Conservation (phyloP, 2,113 vertebrate species). For the Phrynocephalus versicolor region DNA sequence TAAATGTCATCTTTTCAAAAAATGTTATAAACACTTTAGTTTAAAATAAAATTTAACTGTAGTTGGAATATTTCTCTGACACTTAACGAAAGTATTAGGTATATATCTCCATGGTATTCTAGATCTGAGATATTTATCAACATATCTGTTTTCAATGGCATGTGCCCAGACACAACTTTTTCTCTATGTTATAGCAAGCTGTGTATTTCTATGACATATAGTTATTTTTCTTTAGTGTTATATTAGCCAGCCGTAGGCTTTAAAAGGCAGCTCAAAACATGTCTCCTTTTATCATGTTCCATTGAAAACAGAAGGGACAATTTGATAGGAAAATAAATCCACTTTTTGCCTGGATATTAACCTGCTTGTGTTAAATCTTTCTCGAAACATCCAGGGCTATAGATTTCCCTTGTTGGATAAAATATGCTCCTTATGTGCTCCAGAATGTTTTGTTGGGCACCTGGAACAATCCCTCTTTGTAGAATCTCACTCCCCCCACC, state of each 20-base stretch:
- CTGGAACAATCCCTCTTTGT: neutral
- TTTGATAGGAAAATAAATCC: neutral
- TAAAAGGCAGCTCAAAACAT: neutral
- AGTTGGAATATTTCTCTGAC: neutral
- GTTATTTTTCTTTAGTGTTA: conserved; percentile 7
- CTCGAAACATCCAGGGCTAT: rapidly evolving
- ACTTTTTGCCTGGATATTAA: neutral
- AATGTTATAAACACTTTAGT: neutral
- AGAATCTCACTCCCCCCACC: neutral
- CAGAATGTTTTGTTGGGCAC: neutral
- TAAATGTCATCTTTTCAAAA: neutral
- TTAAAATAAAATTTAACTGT: neutral
- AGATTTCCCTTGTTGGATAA: rapidly evolving
- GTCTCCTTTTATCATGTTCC: conserved; percentile 1
- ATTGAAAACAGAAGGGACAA: neutral
- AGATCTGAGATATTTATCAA: neutral
- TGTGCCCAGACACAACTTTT: neutral
- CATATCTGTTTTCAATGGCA: conserved; percentile 4
- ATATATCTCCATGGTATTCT: neutral
- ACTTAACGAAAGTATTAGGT: neutral
- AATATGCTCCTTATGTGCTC: neutral
- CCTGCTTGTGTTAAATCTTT: rapidly evolving
- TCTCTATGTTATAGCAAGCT: neutral
- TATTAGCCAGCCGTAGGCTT: neutral
- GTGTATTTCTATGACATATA: conserved; percentile 8